phyloP scores from a whole-genome alignment of 2,888 invertebrate genomes.

The Hymenopus coronatus region DNA sequence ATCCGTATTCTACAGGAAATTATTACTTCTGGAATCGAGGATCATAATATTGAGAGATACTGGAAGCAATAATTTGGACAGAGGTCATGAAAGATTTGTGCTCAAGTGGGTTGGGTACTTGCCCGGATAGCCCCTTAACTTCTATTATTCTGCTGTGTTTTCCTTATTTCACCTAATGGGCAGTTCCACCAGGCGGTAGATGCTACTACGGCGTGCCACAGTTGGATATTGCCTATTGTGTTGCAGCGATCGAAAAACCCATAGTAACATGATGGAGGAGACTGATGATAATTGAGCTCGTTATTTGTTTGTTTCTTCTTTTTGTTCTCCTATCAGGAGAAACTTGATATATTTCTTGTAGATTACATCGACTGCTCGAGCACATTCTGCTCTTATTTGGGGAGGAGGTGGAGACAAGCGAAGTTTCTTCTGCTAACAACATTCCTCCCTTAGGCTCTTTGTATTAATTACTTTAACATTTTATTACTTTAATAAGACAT shows the following conservation, averaged over 20 bases:
- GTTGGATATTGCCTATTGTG: neutral
- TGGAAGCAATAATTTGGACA: neutral
- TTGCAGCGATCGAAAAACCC: neutral
- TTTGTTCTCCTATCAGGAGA: neutral
- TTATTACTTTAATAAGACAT: neutral
- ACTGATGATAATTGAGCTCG: neutral
- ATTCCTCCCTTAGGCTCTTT: neutral
- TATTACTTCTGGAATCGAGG: neutral
- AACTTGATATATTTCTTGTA: neutral
- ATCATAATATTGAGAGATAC: neutral
- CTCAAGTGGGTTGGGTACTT: neutral
- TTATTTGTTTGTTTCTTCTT: neutral
- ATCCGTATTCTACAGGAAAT: neutral
- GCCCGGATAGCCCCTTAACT: neutral
- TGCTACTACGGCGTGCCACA: neutral
- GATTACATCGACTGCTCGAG: neutral
- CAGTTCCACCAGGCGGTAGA: neutral
- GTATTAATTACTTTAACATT: neutral
- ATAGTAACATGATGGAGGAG: neutral
- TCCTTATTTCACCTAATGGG: neutral
- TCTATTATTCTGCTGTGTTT: neutral
- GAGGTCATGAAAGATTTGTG: neutral
- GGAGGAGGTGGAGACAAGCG: neutral
- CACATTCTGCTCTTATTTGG: neutral
- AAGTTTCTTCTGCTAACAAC: too few species aligned